phyloP scores from a whole-genome alignment of 2,113 vertebrate genomes.

The Fukomys damarensis region DNA sequence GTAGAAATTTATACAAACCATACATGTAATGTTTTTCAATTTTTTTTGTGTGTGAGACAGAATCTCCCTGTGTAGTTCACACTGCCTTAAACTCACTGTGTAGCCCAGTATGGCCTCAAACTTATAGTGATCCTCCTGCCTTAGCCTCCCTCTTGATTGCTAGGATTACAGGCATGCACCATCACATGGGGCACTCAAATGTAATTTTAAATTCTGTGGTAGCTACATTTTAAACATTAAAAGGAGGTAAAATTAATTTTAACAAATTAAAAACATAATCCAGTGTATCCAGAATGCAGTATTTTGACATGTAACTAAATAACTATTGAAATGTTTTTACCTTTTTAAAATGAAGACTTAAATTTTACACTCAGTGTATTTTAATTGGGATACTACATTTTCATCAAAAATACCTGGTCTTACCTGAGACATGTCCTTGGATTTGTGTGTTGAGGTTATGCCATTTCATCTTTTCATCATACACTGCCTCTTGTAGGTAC shows the following conservation, averaged over 20 bases:
- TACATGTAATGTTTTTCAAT: not conserved
- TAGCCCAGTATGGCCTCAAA: too few species aligned
- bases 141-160: too few species aligned
- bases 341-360: not conserved
- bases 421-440: not conserved
- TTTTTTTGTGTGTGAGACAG: not conserved
- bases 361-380: not conserved
- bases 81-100: not conserved
- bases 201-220: conserved; percentile 11
- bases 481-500: not conserved
- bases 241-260: conserved; percentile 50
- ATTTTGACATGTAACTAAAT: not conserved
- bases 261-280: conserved; percentile 34
- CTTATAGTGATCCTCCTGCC: too few species aligned
- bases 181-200: not conserved
- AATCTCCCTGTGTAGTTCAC: not conserved
- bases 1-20: not conserved
- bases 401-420: not conserved
- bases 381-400: conserved; percentile 47
- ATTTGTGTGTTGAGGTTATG: not conserved
- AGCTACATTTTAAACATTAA: conserved; percentile 36
- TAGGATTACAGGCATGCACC: too few species aligned
- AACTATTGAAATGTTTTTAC: conserved; percentile 18
- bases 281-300: not conserved
- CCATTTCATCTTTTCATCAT: not conserved